phyloP scores from a whole-genome alignment of 2,113 vertebrate species.

The Forbesichthys agassizii region DNA sequence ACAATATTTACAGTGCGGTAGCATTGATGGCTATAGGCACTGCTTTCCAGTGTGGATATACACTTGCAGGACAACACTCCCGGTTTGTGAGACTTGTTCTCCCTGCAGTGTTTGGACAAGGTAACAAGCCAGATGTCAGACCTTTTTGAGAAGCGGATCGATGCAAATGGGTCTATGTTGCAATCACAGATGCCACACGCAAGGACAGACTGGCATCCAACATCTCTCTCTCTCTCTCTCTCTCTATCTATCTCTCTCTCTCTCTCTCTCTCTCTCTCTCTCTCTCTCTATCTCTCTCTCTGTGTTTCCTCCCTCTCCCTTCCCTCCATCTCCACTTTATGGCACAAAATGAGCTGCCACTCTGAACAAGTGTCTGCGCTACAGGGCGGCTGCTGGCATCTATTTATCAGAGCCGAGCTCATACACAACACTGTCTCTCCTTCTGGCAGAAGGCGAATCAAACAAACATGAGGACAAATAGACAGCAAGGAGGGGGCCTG shows the following conservation, averaged over 20 bases:
- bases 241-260: constrained; percentile 21
- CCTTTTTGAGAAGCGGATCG: constrained; percentile 43
- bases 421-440: constrained; percentile 63
- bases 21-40: too few species aligned
- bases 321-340: not conserved
- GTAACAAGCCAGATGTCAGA: constrained; percentile 37
- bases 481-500: constrained; percentile 17
- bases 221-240: constrained; percentile 36
- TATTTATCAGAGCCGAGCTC: constrained; percentile 60
- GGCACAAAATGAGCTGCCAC: constrained; percentile 69
- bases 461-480: constrained; percentile 58
- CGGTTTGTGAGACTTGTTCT: not conserved
- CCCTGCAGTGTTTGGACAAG: constrained; percentile 31
- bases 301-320: constrained; percentile 8
- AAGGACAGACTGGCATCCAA: constrained; percentile 53
- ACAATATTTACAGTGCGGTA: too few species aligned
- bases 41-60: not conserved
- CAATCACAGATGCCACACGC: constrained; percentile 58
- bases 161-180: constrained; percentile 54
- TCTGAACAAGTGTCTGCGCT: constrained; percentile 56
- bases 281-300: constrained; percentile 13
- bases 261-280: constrained; percentile 20
- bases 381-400: constrained; percentile 56
- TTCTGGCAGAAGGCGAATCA: constrained; percentile 62
- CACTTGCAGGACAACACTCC: not conserved